phyloP scores from a whole-genome alignment of 1,140 invertebrate species.

The Philaenus spumarius region DNA sequence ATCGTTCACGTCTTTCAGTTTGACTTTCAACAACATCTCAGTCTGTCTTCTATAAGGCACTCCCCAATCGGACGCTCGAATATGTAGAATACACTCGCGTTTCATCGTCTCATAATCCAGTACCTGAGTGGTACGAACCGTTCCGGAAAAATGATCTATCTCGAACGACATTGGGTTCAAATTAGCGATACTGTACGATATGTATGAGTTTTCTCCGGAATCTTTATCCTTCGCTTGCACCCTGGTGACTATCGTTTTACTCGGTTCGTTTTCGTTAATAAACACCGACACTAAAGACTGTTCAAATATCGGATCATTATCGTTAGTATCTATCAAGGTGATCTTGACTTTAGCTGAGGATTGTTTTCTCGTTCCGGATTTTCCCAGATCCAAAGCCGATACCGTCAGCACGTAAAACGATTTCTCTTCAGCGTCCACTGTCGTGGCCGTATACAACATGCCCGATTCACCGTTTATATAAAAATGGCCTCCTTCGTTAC shows the following conservation, averaged over 20 bases:
- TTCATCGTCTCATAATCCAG: constrained; percentile 89
- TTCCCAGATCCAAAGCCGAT: constrained; percentile 81
- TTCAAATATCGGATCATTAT: constrained; percentile 85
- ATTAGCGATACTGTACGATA: constrained; percentile 89
- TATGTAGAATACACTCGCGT: constrained; percentile 65
- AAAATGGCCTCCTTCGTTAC: constrained; percentile 84
- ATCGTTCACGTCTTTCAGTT: constrained; percentile 82
- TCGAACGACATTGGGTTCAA: constrained; percentile 84
- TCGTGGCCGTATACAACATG: constrained; percentile 74
- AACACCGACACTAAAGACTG: constrained; percentile 53
- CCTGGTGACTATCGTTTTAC: constrained; percentile 71
- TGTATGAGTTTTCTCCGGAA: constrained; percentile 86
- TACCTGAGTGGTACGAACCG: constrained; percentile 71
- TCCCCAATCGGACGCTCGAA: constrained; percentile 91
- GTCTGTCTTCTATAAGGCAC: constrained; percentile 80
- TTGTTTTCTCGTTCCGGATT: constrained; percentile 69
- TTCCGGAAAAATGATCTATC: constrained; percentile 89
- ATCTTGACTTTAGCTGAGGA: constrained; percentile 83
- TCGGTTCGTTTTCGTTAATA: constrained; percentile 79
- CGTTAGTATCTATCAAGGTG: constrained; percentile 79
- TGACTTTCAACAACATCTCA: constrained; percentile 74
- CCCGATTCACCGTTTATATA: constrained; percentile 79
- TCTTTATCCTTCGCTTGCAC: constrained; percentile 81
- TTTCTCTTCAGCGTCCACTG: constrained; percentile 80
- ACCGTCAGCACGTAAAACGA: constrained; percentile 85